Conservation (phyloP, 1,140 invertebrate species). For the Parasteatoda tepidariorum region DNA sequence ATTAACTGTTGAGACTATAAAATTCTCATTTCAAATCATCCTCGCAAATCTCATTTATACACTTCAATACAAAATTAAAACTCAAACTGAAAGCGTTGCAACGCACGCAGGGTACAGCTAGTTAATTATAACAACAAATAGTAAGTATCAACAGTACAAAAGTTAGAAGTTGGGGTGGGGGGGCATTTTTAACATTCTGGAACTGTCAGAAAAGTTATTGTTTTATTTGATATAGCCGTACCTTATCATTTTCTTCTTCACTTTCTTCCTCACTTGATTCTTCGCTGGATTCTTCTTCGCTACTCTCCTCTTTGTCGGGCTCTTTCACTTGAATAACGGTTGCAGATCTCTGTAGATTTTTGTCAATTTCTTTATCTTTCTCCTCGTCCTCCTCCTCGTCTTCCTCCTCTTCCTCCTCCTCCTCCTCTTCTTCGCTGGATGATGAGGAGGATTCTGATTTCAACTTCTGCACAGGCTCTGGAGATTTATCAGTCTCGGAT, state of each 20-base stretch:
- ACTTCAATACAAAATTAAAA: too few species aligned
- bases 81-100: too few species aligned
- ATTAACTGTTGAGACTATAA: too few species aligned
- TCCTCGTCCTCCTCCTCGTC: slow-evolving; percentile 3
- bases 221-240: too few species aligned
- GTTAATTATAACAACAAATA: too few species aligned
- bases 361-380: background rate
- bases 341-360: slow-evolving; percentile 35
- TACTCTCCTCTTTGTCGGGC: slow-evolving; percentile 19
- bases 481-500: background rate
- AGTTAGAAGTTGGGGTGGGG: too few species aligned
- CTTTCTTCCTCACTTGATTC: slow-evolving; percentile 41
- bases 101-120: too few species aligned
- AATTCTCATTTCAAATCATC: too few species aligned
- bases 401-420: background rate
- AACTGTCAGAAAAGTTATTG: too few species aligned
- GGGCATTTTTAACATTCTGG: too few species aligned
- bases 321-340: slow-evolving; percentile 54
- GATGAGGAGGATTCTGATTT: background rate
- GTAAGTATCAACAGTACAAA: too few species aligned
- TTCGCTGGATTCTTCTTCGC: slow-evolving; percentile 46
- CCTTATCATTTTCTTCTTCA: slow-evolving; percentile 47
- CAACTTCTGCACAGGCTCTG: background rate
- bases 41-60: too few species aligned
- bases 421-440: slow-evolving; percentile 32